phyloP scores from a whole-genome alignment of 2,888 invertebrate genomes.

The Phlogophora meticulosa region DNA sequence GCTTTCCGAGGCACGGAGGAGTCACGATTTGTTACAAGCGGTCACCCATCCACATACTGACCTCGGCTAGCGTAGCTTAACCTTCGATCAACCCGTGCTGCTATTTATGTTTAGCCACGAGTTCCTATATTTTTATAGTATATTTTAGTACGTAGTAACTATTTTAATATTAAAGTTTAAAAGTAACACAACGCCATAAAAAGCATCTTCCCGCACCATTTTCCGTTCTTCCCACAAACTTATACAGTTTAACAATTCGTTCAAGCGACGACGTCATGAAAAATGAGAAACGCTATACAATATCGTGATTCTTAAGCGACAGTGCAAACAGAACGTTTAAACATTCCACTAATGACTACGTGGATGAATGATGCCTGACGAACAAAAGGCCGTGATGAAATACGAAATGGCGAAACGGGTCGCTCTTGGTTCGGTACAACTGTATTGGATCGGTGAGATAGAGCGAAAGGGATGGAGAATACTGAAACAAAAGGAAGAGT shows the following conservation, averaged over 20 bases:
- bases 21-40: no score
- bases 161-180: neutral
- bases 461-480: neutral
- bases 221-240: neutral
- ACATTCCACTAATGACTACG: constrained; percentile 79
- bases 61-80: no score
- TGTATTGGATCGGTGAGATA: neutral
- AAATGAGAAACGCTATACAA: constrained; percentile 60
- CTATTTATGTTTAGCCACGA: neutral
- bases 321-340: constrained; percentile 76
- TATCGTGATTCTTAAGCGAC: constrained; percentile 72
- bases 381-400: constrained; percentile 74
- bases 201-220: neutral
- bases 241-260: neutral
- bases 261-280: constrained; percentile 14
- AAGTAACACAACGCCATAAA: neutral
- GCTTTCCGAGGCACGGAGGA: no score
- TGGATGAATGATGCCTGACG: constrained; percentile 73
- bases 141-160: no score
- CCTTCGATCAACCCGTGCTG: no score
- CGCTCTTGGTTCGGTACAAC: constrained; percentile 9
- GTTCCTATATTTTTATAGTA: no score
- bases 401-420: constrained; percentile 63
- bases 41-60: no score
- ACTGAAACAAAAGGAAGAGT: no score